Conservation (phyloP, 2,888 invertebrate species). For the Aradus depressus region DNA sequence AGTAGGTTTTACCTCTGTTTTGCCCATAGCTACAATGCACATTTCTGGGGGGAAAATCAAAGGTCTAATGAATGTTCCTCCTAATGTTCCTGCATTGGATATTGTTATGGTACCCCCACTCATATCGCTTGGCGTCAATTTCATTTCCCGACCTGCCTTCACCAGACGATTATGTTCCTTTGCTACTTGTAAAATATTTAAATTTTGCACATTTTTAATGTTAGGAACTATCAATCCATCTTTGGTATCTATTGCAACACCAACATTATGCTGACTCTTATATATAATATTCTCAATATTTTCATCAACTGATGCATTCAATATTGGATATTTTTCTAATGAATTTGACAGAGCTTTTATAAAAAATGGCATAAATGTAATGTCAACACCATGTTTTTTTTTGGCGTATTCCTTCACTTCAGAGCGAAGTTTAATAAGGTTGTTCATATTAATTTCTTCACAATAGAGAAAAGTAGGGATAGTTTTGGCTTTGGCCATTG, state of each 20-base stretch:
- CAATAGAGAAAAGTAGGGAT: conserved; percentile 89
- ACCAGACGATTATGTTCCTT: conserved; percentile 74
- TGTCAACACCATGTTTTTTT: conserved; percentile 45
- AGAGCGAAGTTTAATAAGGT: conserved; percentile 47
- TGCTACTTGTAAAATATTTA: conserved; percentile 72
- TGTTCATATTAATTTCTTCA: conserved; percentile 81
- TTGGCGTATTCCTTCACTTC: conserved; percentile 22
- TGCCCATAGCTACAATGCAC: conserved; percentile 88
- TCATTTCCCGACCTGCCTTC: conserved; percentile 59
- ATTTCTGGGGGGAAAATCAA: conserved; percentile 90
- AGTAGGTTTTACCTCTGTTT: conserved; percentile 73
- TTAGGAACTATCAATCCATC: conserved; percentile 90
- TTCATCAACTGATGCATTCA: conserved; percentile 78
- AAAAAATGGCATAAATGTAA: conserved; percentile 91
- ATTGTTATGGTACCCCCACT: conserved; percentile 85
- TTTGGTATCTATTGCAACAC: conserved; percentile 92
- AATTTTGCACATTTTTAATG: conserved; percentile 74
- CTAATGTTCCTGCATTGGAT: conserved; percentile 95
- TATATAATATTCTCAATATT: conserved; percentile 67
- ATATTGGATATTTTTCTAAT: conserved; percentile 60
- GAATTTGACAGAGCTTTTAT: conserved; percentile 85
- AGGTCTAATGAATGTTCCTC: conserved; percentile 91
- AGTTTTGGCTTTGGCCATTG: conserved; percentile 82
- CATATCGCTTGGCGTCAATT: conserved; percentile 65
- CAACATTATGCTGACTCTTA: conserved; percentile 78